Percentiles rank a stretch among this genome's conserved stretches.
phyloP scores from a whole-genome alignment of 2,113 vertebrate species.

The Eupsittula cactorum region DNA sequence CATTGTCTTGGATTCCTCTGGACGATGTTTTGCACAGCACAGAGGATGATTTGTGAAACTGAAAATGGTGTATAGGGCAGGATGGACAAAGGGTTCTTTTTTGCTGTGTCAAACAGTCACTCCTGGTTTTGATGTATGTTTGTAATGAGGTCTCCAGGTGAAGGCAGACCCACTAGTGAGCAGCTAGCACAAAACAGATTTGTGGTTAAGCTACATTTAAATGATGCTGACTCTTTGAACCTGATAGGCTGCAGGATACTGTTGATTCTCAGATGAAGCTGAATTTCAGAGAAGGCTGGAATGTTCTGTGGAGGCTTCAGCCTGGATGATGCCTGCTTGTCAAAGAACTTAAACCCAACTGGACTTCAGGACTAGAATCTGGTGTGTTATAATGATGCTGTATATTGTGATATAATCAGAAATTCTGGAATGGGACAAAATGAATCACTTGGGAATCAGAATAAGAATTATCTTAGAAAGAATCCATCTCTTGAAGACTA shows the following conservation, averaged over 20 bases:
- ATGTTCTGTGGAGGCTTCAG: neutral
- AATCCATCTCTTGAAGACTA: neutral
- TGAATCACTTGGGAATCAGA: neutral
- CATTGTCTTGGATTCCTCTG: neutral
- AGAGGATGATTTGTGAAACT: neutral
- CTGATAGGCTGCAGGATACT: neutral
- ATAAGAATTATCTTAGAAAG: neutral
- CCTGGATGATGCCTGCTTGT: neutral
- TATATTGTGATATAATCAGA: neutral
- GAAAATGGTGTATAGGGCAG: neutral
- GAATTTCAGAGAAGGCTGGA: neutral
- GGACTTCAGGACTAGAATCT: neutral
- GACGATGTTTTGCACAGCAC: neutral
- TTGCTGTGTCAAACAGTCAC: neutral
- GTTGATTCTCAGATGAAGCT: neutral
- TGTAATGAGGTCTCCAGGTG: neutral
- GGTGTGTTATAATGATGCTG: neutral
- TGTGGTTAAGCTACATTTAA: neutral
- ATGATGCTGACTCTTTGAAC: neutral
- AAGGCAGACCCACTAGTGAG: neutral
- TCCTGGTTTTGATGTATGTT: neutral
- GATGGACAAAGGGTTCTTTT: neutral
- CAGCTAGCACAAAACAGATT: neutral
- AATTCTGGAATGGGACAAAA: neutral
- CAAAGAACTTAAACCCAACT: neutral